These are phyloP conservation scores for Thaumetopoea pityocampa DNA, from an alignment of 1,140 invertebrate genomes.

Conservation along the genomic window DNA sequence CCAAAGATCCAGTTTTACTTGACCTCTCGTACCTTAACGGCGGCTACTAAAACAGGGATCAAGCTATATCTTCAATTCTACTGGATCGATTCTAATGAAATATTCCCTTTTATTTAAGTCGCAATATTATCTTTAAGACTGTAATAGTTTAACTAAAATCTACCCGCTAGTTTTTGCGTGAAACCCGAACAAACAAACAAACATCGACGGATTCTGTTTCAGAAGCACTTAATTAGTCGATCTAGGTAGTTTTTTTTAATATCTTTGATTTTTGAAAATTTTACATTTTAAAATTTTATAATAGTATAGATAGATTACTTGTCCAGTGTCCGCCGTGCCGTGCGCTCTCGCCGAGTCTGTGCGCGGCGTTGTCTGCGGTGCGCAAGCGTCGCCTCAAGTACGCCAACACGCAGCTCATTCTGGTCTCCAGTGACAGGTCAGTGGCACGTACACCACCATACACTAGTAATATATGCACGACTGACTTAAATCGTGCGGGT, in stretches of 20 bases:
- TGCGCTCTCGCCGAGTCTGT: conserved; percentile 85
- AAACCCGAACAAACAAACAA: too few relatives aligned
- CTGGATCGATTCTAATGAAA: too few relatives aligned
- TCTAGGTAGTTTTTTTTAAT: background rate
- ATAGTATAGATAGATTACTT: conserved; percentile 1
- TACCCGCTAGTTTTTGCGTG: too few relatives aligned
- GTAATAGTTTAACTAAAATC: too few relatives aligned
- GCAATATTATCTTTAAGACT: too few relatives aligned
- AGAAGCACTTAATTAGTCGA: too few relatives aligned
- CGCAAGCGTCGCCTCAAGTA: conserved; percentile 82
- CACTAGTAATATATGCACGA: background rate
- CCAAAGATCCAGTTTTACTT: too few relatives aligned
- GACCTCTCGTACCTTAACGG: too few relatives aligned
- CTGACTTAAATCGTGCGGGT: background rate
- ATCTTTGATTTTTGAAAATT: background rate
- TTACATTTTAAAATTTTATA: background rate
- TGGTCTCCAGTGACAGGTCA: conserved; percentile 89
- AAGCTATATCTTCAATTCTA: too few relatives aligned
- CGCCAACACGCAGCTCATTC: conserved; percentile 81
- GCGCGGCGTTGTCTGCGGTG: conserved; percentile 82
- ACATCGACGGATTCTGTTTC: too few relatives aligned
- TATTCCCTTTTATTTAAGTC: too few relatives aligned
- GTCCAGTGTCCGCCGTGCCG: conserved; percentile 88
- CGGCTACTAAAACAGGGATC: too few relatives aligned
- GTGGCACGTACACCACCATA: conserved; percentile 12